Evolutionary conservation across 1,140 invertebrate species (phyloP).

Genomic region (Oppia nitens): DNA sequence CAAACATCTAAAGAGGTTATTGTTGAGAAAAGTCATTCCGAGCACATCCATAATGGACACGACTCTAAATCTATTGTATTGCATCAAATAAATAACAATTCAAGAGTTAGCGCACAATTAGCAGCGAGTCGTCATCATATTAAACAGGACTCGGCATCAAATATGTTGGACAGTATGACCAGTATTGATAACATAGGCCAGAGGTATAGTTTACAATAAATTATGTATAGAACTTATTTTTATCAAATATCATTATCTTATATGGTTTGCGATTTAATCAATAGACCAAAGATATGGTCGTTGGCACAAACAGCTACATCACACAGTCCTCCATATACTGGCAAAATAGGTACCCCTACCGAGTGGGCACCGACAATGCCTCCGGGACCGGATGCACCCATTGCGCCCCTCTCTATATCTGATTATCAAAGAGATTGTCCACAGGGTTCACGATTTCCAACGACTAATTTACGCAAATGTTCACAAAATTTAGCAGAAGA

Average conservation of each 20-base stretch:
- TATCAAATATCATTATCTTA: background rate
- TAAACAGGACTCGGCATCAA: background rate
- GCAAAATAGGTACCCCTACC: background rate
- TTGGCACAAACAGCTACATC: conserved; percentile 79
- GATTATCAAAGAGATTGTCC: background rate
- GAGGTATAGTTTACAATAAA: background rate
- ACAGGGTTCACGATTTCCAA: background rate
- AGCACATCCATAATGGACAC: background rate
- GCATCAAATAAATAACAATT: background rate
- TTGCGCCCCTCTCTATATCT: background rate
- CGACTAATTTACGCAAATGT: background rate
- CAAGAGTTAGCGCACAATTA: background rate
- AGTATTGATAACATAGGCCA: background rate
- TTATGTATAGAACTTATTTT: background rate
- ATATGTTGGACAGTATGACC: background rate
- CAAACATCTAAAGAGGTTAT: background rate
- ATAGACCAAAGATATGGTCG: conserved; percentile 93
- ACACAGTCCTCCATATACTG: background rate
- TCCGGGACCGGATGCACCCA: background rate
- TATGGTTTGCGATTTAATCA: conserved; percentile 27
- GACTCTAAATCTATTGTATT: background rate
- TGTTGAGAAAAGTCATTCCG: background rate
- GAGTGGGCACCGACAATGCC: background rate
- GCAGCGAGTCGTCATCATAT: background rate
- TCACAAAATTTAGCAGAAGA: background rate